These are phyloP conservation scores for Suncus etruscus DNA, from an alignment of 2,113 vertebrate genomes.

Conservation along the genomic window DNA sequence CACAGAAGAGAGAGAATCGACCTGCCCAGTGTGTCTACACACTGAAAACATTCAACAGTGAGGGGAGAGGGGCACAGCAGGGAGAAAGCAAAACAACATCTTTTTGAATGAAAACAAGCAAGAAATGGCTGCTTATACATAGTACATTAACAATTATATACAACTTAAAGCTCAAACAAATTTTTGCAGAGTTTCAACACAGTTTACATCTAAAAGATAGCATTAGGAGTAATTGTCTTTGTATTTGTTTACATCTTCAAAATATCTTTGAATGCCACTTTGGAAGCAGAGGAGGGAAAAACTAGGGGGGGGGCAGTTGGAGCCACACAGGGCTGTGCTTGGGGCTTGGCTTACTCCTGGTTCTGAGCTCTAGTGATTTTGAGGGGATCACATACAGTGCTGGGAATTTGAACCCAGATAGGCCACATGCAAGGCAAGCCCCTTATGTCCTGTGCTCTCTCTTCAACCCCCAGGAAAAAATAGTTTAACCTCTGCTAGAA, in stretches of 20 bases:
- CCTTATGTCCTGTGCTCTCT: no score
- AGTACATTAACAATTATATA: background rate
- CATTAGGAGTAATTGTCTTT: constrained; percentile 25
- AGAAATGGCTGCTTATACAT: background rate
- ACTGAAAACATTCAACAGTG: background rate
- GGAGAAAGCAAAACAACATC: background rate
- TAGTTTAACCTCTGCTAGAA: constrained; percentile 10
- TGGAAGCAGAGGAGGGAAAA: no score
- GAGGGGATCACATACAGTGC: no score
- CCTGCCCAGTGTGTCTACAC: background rate
- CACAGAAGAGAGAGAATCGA: background rate
- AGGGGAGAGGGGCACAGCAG: background rate
- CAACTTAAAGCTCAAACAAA: constrained; percentile 7
- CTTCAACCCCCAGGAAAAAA: background rate
- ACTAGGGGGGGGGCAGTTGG: no score
- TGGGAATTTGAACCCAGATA: no score
- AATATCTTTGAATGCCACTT: no score
- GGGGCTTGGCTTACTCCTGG: no score
- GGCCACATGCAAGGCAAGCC: no score
- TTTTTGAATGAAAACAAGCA: constrained; percentile 15
- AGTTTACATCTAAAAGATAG: background rate
- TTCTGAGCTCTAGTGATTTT: no score
- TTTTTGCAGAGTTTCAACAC: background rate
- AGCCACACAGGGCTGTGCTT: no score
- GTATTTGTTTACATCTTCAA: no score